phyloP scores from a whole-genome alignment of 2,113 vertebrate species.

The Pelodiscus sinensis region DNA sequence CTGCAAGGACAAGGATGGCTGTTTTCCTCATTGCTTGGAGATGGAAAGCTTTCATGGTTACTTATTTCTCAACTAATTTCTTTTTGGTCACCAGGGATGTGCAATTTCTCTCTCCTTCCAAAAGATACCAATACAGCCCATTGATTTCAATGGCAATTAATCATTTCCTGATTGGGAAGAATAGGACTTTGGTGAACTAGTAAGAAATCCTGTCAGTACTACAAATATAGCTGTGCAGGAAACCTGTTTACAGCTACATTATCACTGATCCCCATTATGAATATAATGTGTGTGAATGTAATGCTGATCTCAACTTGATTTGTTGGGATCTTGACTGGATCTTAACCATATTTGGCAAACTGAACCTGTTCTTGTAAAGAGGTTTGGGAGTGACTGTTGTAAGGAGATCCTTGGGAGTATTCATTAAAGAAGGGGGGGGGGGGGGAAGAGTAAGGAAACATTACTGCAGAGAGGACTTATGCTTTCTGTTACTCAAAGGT shows the following conservation, averaged over 20 bases:
- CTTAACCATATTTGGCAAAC: not conserved
- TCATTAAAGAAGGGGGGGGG: not conserved
- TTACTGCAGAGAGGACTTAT: not conserved
- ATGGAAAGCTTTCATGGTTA: not conserved
- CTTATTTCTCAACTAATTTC: not conserved
- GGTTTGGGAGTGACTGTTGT: not conserved
- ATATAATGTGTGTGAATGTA: not conserved
- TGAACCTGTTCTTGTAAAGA: not conserved
- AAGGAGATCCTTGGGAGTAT: not conserved
- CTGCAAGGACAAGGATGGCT: not conserved
- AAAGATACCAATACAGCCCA: not conserved
- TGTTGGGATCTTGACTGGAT: not conserved
- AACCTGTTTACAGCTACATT: constrained; percentile 7
- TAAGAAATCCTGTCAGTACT: not conserved
- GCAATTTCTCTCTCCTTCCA: not conserved
- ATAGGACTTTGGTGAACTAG: not conserved
- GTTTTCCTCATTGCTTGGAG: accelerated
- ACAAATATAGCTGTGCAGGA: not conserved
- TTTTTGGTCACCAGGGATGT: not conserved
- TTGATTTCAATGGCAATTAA: not conserved
- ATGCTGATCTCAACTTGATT: not conserved
- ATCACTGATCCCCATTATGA: constrained; percentile 9
- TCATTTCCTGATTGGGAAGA: not conserved
- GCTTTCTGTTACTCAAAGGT: not conserved
- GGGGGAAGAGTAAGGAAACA: not conserved